Conservation (phyloP, 2,888 invertebrate genomes). For the Sinohyriopsis cumingii region DNA sequence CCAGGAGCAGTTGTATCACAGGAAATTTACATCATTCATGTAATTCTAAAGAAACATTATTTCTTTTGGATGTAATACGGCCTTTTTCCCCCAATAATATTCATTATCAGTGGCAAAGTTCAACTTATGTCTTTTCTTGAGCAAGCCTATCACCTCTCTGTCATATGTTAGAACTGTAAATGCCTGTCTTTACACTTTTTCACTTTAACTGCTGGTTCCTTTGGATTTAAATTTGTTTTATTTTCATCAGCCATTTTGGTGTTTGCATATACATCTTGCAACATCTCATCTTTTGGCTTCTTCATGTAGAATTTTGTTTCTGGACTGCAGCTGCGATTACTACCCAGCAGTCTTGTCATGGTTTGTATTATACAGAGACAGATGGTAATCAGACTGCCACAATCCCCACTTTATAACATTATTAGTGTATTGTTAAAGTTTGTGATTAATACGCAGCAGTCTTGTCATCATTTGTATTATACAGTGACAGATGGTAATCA, state of each 20-base stretch:
- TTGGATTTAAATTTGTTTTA: conserved; percentile 9
- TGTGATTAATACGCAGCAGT: conserved; percentile 11
- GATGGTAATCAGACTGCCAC: not conserved
- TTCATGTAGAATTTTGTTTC: conserved; percentile 22
- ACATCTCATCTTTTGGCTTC: conserved; percentile 5
- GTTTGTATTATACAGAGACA: conserved; percentile 10
- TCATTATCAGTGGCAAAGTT: too few species aligned
- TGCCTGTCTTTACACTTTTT: conserved; percentile 3
- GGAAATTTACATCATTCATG: too few species aligned
- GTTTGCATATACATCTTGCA: conserved; percentile 10
- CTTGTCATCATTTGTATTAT: conserved; percentile 20
- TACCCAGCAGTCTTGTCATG: conserved; percentile 17
- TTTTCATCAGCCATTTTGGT: conserved; percentile 14
- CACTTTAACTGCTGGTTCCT: conserved; percentile 13
- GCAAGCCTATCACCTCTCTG: too few species aligned
- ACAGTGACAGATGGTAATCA: not conserved
- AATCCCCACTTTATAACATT: conserved; percentile 1
- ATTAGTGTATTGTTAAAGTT: conserved; percentile 11
- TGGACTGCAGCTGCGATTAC: conserved; percentile 19
- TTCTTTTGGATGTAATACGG: too few species aligned
- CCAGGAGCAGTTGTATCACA: too few species aligned
- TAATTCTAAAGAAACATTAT: too few species aligned
- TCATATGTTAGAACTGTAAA: not conserved
- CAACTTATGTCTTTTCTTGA: too few species aligned
- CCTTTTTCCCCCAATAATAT: too few species aligned